Evolutionary conservation across 1,140 invertebrate genomes (phyloP).

Genomic region (Papilio xuthus): DNA sequence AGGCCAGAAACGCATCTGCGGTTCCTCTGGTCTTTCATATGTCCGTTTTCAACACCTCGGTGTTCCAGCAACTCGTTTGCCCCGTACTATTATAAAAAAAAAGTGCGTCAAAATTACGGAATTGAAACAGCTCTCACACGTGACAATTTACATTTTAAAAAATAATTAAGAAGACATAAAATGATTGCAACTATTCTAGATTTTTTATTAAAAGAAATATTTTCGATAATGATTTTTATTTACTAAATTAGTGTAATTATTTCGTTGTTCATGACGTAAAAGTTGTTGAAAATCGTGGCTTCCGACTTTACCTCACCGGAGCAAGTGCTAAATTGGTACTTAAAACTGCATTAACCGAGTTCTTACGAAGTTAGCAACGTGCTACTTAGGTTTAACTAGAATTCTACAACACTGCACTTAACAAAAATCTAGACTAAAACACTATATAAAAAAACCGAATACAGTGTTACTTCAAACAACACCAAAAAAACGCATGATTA

Average conservation of each 20-base stretch:
- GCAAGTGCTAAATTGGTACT: slow-evolving; percentile 21
- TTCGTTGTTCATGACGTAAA: background rate
- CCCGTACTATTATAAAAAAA: too few species aligned
- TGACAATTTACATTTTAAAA: background rate
- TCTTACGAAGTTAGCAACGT: slow-evolving; percentile 9
- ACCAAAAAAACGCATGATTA: too few species aligned
- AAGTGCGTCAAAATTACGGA: background rate
- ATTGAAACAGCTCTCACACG: background rate
- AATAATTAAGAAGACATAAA: too few species aligned
- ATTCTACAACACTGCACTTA: background rate
- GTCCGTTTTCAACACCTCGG: too few species aligned
- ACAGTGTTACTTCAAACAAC: background rate
- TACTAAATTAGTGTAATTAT: background rate
- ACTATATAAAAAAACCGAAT: background rate
- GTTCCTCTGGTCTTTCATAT: too few species aligned
- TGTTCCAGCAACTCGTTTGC: too few species aligned
- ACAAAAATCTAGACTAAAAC: background rate
- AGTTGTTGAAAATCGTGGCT: background rate
- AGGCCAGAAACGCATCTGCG: too few species aligned
- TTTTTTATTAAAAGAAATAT: too few species aligned
- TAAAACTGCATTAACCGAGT: slow-evolving; percentile 11
- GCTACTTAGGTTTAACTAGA: background rate
- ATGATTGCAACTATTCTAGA: too few species aligned
- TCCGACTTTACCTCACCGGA: background rate
- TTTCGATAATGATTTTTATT: background rate